These are phyloP conservation scores for Mactromeris polynyma DNA, from an alignment of 2,888 invertebrate genomes.

Conservation along the genomic window DNA sequence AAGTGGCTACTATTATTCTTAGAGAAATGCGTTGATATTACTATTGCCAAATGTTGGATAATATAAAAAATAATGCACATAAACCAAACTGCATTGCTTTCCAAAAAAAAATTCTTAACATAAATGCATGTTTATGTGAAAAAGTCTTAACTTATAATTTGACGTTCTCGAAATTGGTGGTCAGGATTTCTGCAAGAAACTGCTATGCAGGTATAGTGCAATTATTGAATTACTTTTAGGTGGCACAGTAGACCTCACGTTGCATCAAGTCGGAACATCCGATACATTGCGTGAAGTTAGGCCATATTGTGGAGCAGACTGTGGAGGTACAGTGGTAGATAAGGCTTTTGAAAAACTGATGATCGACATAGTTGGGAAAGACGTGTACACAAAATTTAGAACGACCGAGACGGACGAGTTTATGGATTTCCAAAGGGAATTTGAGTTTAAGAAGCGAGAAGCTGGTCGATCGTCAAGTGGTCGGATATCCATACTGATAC, in stretches of 20 bases:
- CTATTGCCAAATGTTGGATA: too few species aligned
- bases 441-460: slow-evolving; percentile 50
- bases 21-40: too few species aligned
- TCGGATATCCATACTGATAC: slow-evolving; percentile 6
- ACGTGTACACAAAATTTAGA: slow-evolving; percentile 29
- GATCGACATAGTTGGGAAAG: neutral
- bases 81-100: too few species aligned
- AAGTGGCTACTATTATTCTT: too few species aligned
- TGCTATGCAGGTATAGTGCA: too few species aligned
- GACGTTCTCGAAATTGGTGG: too few species aligned
- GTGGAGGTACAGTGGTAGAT: slow-evolving; percentile 23
- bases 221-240: too few species aligned
- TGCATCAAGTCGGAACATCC: neutral
- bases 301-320: neutral
- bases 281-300: neutral
- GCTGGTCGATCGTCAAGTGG: slow-evolving; percentile 17
- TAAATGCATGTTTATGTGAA: too few species aligned
- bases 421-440: slow-evolving; percentile 40
- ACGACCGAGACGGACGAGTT: slow-evolving; percentile 43
- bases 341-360: slow-evolving; percentile 1
- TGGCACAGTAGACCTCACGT: slow-evolving; percentile 20
- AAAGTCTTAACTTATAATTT: too few species aligned
- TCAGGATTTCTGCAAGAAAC: too few species aligned
- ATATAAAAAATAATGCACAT: too few species aligned
- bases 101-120: too few species aligned